phyloP scores from a whole-genome alignment of 2,797 vertebrate genomes.

The Craterocephalus amniculus region DNA sequence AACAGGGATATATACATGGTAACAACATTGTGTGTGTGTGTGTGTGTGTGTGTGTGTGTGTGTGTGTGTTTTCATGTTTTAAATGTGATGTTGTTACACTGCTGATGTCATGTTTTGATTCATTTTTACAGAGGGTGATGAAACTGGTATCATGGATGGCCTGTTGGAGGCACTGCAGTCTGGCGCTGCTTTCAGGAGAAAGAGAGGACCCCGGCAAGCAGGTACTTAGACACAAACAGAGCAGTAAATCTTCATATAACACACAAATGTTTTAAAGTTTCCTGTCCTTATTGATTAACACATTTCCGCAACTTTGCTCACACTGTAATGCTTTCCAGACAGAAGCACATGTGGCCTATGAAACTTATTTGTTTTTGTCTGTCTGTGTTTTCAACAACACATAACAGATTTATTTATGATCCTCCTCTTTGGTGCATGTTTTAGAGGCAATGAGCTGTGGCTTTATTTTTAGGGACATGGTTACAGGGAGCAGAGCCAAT shows the following conservation, averaged over 20 bases:
- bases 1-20: slow-evolving; percentile 12
- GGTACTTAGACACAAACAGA: slow-evolving; percentile 64
- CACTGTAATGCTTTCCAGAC: background rate
- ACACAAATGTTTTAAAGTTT: slow-evolving; percentile 23
- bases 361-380: slow-evolving; percentile 18
- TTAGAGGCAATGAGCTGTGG: slow-evolving; percentile 34
- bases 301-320: slow-evolving; percentile 22
- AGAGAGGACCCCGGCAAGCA: slow-evolving; percentile 86
- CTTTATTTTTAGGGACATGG: slow-evolving; percentile 36
- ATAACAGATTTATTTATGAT: slow-evolving; percentile 57
- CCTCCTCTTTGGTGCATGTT: slow-evolving; percentile 59
- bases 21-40: background rate
- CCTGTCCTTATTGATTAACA: slow-evolving; percentile 25
- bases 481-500: slow-evolving; percentile 26
- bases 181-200: slow-evolving; percentile 85
- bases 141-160: slow-evolving; percentile 88
- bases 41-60: slow-evolving; percentile 2
- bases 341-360: slow-evolving; percentile 12
- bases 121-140: slow-evolving; percentile 79
- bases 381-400: slow-evolving; percentile 32
- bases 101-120: slow-evolving; percentile 33
- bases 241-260: slow-evolving; percentile 29
- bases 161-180: slow-evolving; percentile 87
- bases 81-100: slow-evolving; percentile 20
- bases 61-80: background rate